Conservation (phyloP, 2,113 vertebrate species). For the Clinocottus analis region DNA sequence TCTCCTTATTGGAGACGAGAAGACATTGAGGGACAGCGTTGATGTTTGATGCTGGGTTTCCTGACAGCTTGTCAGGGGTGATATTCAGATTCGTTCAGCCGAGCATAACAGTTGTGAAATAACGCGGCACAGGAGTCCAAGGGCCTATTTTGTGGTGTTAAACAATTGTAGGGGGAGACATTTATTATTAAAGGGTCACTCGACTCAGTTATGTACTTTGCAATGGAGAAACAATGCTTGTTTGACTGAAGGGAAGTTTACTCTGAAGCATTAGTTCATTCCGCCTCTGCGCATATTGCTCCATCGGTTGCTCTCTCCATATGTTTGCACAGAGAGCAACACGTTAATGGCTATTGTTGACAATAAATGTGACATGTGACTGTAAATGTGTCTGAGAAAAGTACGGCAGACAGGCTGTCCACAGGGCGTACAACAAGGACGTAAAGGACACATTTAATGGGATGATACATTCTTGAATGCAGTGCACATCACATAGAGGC, state of each 20-base stretch:
- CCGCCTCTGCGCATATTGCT: background rate
- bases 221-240: background rate
- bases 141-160: background rate
- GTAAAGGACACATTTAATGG: background rate
- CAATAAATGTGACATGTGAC: background rate
- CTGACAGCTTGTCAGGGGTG: constrained; percentile 10
- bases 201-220: background rate
- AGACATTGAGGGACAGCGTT: background rate
- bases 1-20: background rate
- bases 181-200: constrained; percentile 16
- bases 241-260: background rate
- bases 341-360: background rate
- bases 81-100: background rate
- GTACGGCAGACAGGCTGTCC: background rate
- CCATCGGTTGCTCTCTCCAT: background rate
- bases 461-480: background rate
- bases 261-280: background rate
- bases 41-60: background rate
- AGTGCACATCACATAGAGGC: background rate
- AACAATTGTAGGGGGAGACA: background rate
- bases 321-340: background rate
- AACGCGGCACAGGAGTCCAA: background rate
- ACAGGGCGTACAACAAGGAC: background rate
- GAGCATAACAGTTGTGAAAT: background rate
- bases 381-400: background rate